Percentiles rank a stretch among this genome's conserved stretches.
Conservation (phyloP, 2,888 invertebrate species). For the Slavum lentiscoides region DNA sequence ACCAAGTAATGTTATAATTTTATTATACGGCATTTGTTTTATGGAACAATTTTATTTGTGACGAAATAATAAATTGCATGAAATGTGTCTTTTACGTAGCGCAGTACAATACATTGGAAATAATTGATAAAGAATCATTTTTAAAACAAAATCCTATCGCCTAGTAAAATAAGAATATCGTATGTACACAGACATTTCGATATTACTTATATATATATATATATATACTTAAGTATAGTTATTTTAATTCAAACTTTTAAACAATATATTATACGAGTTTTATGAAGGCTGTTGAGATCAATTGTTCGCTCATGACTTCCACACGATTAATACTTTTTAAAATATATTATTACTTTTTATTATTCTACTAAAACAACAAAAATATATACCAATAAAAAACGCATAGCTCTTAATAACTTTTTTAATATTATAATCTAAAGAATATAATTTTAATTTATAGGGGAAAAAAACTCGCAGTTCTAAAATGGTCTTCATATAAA, state of each 20-base stretch:
- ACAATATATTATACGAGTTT: neutral
- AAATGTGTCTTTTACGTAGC: neutral
- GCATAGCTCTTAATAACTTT: no score
- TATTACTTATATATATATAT: no score
- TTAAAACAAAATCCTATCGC: no score
- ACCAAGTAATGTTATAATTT: neutral
- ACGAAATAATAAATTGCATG: neutral
- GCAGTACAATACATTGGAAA: neutral
- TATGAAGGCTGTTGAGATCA: neutral
- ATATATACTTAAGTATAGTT: neutral
- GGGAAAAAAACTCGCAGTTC: no score
- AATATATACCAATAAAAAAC: neutral
- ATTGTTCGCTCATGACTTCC: neutral
- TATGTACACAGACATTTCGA: neutral
- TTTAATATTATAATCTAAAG: no score
- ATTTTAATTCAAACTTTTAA: conserved; percentile 1
- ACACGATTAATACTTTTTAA: neutral
- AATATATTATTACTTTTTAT: neutral
- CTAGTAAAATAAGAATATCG: no score
- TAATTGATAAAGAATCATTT: no score
- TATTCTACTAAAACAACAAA: neutral
- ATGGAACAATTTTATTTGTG: neutral
- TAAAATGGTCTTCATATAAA: no score
- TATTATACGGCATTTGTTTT: neutral
- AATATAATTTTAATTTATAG: no score